Percentiles rank a stretch among this genome's conserved stretches.
Evolutionary conservation across 2,888 invertebrate species (phyloP).

Genomic region (Drosophila quinaria): DNA sequence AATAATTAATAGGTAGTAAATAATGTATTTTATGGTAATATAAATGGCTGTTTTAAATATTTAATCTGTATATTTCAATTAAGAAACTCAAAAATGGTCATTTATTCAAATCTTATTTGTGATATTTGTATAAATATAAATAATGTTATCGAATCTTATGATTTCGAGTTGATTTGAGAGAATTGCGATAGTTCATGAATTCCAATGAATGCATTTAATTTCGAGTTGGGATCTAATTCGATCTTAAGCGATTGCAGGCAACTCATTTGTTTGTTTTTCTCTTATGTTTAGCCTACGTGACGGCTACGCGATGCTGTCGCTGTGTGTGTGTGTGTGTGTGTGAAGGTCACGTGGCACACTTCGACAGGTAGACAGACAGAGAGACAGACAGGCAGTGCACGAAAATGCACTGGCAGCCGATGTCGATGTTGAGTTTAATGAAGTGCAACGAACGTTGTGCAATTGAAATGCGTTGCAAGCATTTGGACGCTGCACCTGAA

Average conservation of each 20-base stretch:
- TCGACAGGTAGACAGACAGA: slow-evolving; percentile 24
- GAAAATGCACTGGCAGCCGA: slow-evolving; percentile 48
- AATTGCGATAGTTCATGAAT: no score
- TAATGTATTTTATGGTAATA: background rate
- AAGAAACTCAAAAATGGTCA: no score
- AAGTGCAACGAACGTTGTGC: slow-evolving; percentile 73
- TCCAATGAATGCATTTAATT: background rate
- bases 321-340: slow-evolving; percentile 31
- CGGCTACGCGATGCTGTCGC: slow-evolving; percentile 56
- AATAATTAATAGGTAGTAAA: background rate
- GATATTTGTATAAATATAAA: no score
- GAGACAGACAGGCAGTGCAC: slow-evolving; percentile 28
- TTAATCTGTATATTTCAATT: background rate
- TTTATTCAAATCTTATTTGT: no score
- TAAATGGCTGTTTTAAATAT: background rate
- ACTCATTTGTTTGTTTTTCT: slow-evolving; percentile 17
- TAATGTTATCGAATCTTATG: no score
- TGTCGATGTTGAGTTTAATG: slow-evolving; percentile 71
- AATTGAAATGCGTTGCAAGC: slow-evolving; percentile 72
- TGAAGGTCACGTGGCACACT: slow-evolving; percentile 72
- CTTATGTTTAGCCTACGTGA: slow-evolving; percentile 43
- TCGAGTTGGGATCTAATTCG: slow-evolving; percentile 4
- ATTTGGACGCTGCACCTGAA: slow-evolving; percentile 41
- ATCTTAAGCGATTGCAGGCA: slow-evolving; percentile 9
- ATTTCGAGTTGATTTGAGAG: no score